Percentiles rank a stretch among this genome's conserved stretches.
These are phyloP conservation scores for Motacilla alba DNA, from an alignment of 2,113 vertebrate species.

Conservation along the genomic window DNA sequence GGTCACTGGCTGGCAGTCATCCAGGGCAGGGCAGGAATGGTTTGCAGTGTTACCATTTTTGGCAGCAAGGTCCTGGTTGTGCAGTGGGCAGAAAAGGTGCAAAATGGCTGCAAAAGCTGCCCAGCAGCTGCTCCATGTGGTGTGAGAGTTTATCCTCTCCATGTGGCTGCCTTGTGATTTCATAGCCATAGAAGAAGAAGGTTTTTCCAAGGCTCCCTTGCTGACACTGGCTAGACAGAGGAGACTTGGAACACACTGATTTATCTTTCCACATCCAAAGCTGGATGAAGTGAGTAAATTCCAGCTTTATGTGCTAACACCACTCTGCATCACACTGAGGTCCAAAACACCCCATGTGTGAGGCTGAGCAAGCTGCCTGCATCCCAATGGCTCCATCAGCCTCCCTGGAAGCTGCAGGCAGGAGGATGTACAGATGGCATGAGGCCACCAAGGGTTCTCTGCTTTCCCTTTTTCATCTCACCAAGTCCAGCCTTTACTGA, in stretches of 20 bases:
- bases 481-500: not conserved
- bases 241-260: not conserved
- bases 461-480: not conserved
- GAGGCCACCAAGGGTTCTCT: not conserved
- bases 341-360: not conserved
- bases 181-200: not conserved
- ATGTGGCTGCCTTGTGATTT: not conserved
- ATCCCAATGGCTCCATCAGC: not conserved
- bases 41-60: not conserved
- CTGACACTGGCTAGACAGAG: not conserved
- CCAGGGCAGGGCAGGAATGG: not conserved
- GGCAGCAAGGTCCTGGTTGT: not conserved
- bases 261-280: not conserved
- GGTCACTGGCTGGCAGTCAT: not conserved
- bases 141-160: not conserved
- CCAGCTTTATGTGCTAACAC: not conserved
- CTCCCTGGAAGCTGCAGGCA: not conserved
- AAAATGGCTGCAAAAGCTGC: not conserved
- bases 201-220: not conserved
- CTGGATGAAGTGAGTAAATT: not conserved
- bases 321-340: not conserved
- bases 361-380: not conserved
- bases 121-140: not conserved
- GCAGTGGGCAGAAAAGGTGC: not conserved
- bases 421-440: fast-evolving